These are phyloP conservation scores for Rhodinocichla rosea DNA, from an alignment of 2,113 vertebrate species.

Conservation along the genomic window DNA sequence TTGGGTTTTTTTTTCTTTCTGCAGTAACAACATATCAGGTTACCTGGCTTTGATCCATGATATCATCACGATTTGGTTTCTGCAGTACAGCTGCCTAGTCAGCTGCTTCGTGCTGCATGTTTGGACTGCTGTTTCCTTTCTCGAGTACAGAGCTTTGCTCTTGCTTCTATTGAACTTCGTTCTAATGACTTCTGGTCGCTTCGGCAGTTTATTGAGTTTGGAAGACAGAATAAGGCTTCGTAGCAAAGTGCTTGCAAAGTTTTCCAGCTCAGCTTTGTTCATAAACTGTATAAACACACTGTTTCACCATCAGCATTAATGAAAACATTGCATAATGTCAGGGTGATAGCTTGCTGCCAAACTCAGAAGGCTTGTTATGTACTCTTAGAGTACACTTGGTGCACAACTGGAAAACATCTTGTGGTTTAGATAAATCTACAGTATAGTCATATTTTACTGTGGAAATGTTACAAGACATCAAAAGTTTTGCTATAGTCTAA, in stretches of 20 bases:
- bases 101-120: neutral
- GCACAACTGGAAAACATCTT: slow-evolving; percentile 49
- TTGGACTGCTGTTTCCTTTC: slow-evolving; percentile 6
- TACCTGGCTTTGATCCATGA: slow-evolving; percentile 18
- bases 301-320: slow-evolving; percentile 57
- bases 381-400: slow-evolving; percentile 22
- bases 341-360: slow-evolving; percentile 43
- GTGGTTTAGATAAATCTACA: slow-evolving; percentile 31
- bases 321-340: slow-evolving; percentile 65
- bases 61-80: neutral
- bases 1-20: neutral
- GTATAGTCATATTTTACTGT: slow-evolving; percentile 14
- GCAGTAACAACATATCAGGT: neutral
- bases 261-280: slow-evolving; percentile 45
- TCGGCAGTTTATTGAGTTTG: neutral
- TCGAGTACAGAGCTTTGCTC: slow-evolving; percentile 23
- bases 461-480: slow-evolving; percentile 33
- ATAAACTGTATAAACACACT: slow-evolving; percentile 47
- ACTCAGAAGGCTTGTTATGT: neutral
- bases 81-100: slow-evolving; percentile 41
- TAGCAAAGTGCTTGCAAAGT: slow-evolving; percentile 10
- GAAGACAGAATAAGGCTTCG: neutral
- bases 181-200: slow-evolving; percentile 38
- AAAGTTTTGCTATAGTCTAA: slow-evolving; percentile 9
- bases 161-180: slow-evolving; percentile 44